These are phyloP conservation scores for Babylonia areolata DNA, from an alignment of 1,140 invertebrate species.

Conservation along the genomic window DNA sequence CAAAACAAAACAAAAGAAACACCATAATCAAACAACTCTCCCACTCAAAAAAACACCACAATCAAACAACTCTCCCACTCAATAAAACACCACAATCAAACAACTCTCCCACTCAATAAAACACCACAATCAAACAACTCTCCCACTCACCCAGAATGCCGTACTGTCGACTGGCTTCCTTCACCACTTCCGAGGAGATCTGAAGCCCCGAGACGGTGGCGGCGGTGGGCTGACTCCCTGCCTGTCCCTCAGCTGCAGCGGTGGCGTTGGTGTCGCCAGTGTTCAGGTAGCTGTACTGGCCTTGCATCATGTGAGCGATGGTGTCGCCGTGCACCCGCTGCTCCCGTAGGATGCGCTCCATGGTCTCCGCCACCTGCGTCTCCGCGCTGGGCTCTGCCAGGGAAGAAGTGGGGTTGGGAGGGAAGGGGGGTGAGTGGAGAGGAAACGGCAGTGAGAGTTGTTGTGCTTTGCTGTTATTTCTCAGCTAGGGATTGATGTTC, in stretches of 20 bases:
- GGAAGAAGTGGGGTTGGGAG: too few relatives aligned
- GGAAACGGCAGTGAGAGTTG: too few relatives aligned
- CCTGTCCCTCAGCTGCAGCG: not conserved
- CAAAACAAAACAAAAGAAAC: too few relatives aligned
- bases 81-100: too few relatives aligned
- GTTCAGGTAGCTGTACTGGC: not conserved
- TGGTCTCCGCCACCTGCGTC: constrained; percentile 14
- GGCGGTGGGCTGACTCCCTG: not conserved
- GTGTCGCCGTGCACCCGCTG: not conserved
- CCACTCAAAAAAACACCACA: too few relatives aligned
- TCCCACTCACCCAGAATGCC: constrained; percentile 7
- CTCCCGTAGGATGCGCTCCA: constrained; percentile 10
- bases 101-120: not conserved
- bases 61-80: too few relatives aligned
- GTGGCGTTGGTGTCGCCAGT: not conserved
- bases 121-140: not conserved
- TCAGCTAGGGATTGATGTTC: too few relatives aligned
- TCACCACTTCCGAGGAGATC: not conserved
- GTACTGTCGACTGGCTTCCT: constrained; percentile 23
- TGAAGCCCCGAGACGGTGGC: not conserved
- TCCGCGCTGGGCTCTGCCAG: too few relatives aligned
- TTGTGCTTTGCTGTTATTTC: too few relatives aligned
- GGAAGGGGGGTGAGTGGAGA: too few relatives aligned
- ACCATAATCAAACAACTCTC: not conserved
- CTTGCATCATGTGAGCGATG: not conserved